Base-by-base conservation (phyloP, 1,140 invertebrate species). In the Heliconius nattereri region DNA sequence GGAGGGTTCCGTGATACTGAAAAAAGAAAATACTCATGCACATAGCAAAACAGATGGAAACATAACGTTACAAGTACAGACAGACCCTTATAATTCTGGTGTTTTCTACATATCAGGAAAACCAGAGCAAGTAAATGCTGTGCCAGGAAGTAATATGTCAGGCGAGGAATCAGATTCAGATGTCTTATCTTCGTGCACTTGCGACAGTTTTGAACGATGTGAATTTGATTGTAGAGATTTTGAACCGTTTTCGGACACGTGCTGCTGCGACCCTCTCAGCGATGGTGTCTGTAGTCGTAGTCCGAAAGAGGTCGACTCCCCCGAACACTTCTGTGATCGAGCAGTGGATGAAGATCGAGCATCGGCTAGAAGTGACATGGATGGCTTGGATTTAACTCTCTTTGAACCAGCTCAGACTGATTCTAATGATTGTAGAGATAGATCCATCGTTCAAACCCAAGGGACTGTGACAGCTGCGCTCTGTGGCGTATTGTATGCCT, bases 331-430 rank as follows among this genome's bases (percentile, higher is more conserved):
- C 81, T 91, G 90, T 83, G 91, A 91, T 74, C 87, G 92, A 76
- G 86, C 87, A 26, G 87, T 87, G 29, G 92, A 94, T 54, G 90
- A 91, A 78, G 94, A 94, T 78, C 92, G 92, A 45, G 90, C 93
- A n/a, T 95, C 94, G 9, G 86, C 89, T n/a, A 91, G 93, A 81
- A 96, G 96, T 91, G 96, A 96, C 91, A 96, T 97, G 95, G 96
- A 96, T 81, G 96, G 96, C 83, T 93, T 96, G 85, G 96, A 97
- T 92, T 94, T 96, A 83, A 94, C 96, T 40, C 92, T 97, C 71
- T 97, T 97, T 91, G 96, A 97, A 87, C 96, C 96, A 66, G 94
- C 94, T 3, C 88, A 90, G 80, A 84, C 87, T 23, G 95, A 95
- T 77, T 89, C 87, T 76, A 95, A 95, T 82, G 85, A 89, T 78